A percentile compares a stretch with the other conserved stretches of the same genome.
Evolutionary conservation across 2,888 invertebrate genomes (phyloP).

Genomic region (Drosophila kanekoi): DNA sequence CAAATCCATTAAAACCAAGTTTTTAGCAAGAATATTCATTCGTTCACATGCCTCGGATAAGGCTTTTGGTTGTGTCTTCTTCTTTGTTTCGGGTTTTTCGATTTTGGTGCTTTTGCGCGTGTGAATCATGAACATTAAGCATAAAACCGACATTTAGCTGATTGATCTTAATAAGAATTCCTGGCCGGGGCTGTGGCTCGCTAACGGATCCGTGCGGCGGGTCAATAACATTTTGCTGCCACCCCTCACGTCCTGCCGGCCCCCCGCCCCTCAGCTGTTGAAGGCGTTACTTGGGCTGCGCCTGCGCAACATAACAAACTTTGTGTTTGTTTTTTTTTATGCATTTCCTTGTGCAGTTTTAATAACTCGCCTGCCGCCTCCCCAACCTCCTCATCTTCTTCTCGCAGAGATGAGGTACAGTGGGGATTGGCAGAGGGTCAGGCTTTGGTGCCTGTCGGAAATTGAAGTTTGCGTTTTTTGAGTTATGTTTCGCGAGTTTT

Average conservation of each 20-base stretch:
- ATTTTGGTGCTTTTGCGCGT: slow-evolving; percentile 63
- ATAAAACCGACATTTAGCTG: slow-evolving; percentile 81
- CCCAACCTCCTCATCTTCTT: background rate
- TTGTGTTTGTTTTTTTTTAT: slow-evolving; percentile 60
- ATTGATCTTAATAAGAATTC: slow-evolving; percentile 80
- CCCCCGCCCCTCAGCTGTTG: slow-evolving; percentile 10
- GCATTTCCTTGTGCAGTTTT: slow-evolving; percentile 62
- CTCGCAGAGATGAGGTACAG: background rate
- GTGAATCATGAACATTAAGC: slow-evolving; percentile 80
- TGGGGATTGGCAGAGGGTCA: background rate
- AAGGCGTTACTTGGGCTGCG: slow-evolving; percentile 74
- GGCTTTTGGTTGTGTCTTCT: slow-evolving; percentile 9
- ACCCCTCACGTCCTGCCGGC: background rate
- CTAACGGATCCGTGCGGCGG: slow-evolving; percentile 70
- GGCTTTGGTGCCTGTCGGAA: slow-evolving; percentile 57
- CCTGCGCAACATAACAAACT: slow-evolving; percentile 78
- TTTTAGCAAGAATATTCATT: slow-evolving; percentile 32
- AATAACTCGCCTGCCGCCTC: slow-evolving; percentile 54
- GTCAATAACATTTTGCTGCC: slow-evolving; percentile 68
- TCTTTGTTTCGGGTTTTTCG: slow-evolving; percentile 53
- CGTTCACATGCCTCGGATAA: slow-evolving; percentile 22
- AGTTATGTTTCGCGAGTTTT: slow-evolving; percentile 51
- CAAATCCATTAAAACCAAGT: no score
- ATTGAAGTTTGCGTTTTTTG: slow-evolving; percentile 58
- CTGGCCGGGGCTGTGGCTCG: slow-evolving; percentile 26